A percentile compares a stretch with the other conserved stretches of the same genome.
These are phyloP conservation scores for Acromyrmex echinatior DNA, from an alignment of 1,140 invertebrate species.

Conservation along the genomic window DNA sequence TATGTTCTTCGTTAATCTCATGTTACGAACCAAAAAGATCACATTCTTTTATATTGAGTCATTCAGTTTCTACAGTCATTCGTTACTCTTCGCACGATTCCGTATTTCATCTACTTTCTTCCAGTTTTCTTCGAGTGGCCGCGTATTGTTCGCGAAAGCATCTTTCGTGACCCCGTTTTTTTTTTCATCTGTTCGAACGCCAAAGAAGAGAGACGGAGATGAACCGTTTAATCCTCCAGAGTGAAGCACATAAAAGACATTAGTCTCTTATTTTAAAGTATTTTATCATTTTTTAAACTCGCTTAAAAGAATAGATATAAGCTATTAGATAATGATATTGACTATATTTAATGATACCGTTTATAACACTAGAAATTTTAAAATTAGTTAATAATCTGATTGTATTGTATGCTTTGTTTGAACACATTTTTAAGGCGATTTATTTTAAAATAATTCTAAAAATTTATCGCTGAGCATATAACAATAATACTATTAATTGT, in stretches of 20 bases:
- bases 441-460: not conserved
- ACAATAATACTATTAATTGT: not conserved
- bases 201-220: conserved; percentile 33
- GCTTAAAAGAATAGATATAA: conserved; percentile 3
- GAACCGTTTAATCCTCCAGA: conserved; percentile 38
- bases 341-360: not conserved
- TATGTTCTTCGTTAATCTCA: conserved; percentile 29
- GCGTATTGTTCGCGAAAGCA: conserved; percentile 53
- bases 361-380: not conserved
- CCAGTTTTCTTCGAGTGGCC: conserved; percentile 34
- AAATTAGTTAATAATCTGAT: not conserved
- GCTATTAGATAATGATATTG: not conserved
- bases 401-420: not conserved
- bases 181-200: conserved; percentile 36
- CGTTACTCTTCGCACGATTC: conserved; percentile 44
- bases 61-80: conserved; percentile 30
- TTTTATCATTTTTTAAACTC: not conserved
- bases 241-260: conserved; percentile 21
- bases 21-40: conserved; percentile 31
- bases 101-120: conserved; percentile 51
- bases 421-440: not conserved
- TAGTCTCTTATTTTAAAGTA: conserved; percentile 14
- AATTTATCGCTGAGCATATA: not conserved
- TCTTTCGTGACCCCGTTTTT: conserved; percentile 52
- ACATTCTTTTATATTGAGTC: conserved; percentile 31